Base-by-base conservation (phyloP, 2,113 vertebrate genomes). In the Sinocyclocheilus maitianheensis region DNA sequence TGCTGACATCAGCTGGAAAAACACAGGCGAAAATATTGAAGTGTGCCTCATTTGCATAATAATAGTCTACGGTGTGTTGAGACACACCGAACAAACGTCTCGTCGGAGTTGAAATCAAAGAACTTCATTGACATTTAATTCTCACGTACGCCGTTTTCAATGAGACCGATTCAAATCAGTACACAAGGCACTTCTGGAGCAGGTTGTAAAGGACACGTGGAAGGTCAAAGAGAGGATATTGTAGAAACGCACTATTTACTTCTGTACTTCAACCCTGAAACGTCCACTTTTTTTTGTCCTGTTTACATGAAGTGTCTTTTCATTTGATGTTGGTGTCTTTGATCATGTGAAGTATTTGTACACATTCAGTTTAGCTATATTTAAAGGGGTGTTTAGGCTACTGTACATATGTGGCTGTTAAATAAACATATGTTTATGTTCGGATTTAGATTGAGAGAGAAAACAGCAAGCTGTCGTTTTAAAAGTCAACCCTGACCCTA, bases 41-140 rank as follows among this genome's bases (percentile, higher is more conserved):
- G 92, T 93, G 91, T 79, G 80, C 65, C 78, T 91, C 85, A 95
- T 96, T 96, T 96, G 90, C 95, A 96, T 96, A 95, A 96, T 94
- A 95, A 95, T 94, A 93, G 93, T 91, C 89, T 91, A 43, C 84
- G 90, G 94, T 91, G 92, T 91, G 93, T 92, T 87, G 91, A 91
- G 92, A 94, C 92, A 91, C 86, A 30, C 18, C 13, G 30, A 69
- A 72, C 63, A 85, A 84, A 84, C 84, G 84, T 67, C 88, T 88
- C 86, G 86, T 87, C 89, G 74, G 84, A 88, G 85, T 89, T 22
- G 65, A 86, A 91, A 92, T 92, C 88, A 91, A 91, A 86, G 37
- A 76, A 88, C 71, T 86, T 86, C 88, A 81, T 85, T 91, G 91
- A 89, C 91, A 89, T 91, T 92, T 92, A 86, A 90, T 93, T 91